These are phyloP conservation scores for Caenorhabditis brenneri DNA, from an alignment of 1,140 invertebrate species.

Conservation along the genomic window DNA sequence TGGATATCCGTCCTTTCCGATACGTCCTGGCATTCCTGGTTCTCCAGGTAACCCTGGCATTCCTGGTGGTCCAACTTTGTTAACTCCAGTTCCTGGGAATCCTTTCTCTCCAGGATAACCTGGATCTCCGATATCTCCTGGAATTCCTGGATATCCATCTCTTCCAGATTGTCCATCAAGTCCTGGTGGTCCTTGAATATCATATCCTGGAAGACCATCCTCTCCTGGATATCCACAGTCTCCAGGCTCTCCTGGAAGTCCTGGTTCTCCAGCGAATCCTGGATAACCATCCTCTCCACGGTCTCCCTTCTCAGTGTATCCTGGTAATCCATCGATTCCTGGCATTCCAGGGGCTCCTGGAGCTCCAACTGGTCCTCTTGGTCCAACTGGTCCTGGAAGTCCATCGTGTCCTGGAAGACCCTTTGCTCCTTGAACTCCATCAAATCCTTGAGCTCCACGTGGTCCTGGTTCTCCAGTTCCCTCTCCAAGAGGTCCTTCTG, in stretches of 20 bases:
- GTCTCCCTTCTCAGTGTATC: constrained; percentile 64
- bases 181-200: constrained; percentile 65
- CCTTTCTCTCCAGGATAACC: constrained; percentile 65
- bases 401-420: constrained; percentile 60
- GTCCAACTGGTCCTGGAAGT: constrained; percentile 62
- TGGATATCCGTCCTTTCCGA: constrained; percentile 61
- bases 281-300: constrained; percentile 66
- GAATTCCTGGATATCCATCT: constrained; percentile 67
- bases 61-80: constrained; percentile 66
- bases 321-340: constrained; percentile 62
- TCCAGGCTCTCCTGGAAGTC: constrained; percentile 61
- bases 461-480: constrained; percentile 60
- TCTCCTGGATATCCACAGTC: constrained; percentile 60
- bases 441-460: constrained; percentile 65
- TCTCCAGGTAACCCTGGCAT: constrained; percentile 60
- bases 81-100: constrained; percentile 69
- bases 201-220: constrained; percentile 64
- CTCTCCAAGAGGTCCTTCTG: constrained; percentile 64
- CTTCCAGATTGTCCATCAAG: constrained; percentile 63
- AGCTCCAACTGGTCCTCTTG: constrained; percentile 65
- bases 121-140: constrained; percentile 66
- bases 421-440: constrained; percentile 68
- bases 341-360: constrained; percentile 63
- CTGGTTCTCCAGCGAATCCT: constrained; percentile 56
- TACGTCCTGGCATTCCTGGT: constrained; percentile 65